phyloP scores from a whole-genome alignment of 2,797 vertebrate genomes.

The Tokudaia muenninki region DNA sequence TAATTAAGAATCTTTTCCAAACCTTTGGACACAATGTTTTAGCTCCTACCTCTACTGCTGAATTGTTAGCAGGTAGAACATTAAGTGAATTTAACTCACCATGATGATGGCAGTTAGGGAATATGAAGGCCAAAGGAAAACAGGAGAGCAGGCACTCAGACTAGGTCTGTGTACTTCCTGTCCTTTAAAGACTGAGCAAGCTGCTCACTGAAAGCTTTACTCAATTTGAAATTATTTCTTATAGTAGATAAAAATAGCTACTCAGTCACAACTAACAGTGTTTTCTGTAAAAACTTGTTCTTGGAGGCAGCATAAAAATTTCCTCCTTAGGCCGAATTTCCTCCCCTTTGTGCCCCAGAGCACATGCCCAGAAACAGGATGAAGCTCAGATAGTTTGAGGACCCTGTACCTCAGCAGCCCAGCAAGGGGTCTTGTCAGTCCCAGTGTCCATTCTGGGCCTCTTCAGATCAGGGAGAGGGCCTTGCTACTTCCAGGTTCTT shows the following conservation, averaged over 20 bases:
- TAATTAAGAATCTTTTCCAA: slow-evolving; percentile 37
- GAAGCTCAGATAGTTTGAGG: slow-evolving; percentile 12
- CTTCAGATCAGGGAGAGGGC: neutral
- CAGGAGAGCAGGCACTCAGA: neutral
- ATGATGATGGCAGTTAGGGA: slow-evolving; percentile 42
- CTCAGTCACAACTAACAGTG: neutral
- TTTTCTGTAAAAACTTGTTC: slow-evolving; percentile 56
- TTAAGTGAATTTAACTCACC: neutral
- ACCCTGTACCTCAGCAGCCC: neutral
- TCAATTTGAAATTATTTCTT: slow-evolving; percentile 46
- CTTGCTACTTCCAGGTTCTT: neutral
- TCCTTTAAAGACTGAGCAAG: slow-evolving; percentile 56
- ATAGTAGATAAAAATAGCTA: neutral
- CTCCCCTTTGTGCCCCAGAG: neutral
- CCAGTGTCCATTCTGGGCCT: neutral
- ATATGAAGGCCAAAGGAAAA: slow-evolving; percentile 20
- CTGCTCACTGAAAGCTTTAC: slow-evolving; percentile 27
- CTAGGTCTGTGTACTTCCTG: neutral
- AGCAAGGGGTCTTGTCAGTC: neutral
- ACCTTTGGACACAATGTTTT: neutral
- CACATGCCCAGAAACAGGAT: neutral
- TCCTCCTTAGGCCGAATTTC: neutral
- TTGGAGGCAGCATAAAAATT: neutral
- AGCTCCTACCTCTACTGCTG: neutral
- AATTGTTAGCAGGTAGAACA: neutral